Percentiles rank a stretch among this genome's conserved stretches.
These are phyloP conservation scores for Drosophila paucipuncta DNA, from an alignment of 2,888 invertebrate species.

Conservation along the genomic window DNA sequence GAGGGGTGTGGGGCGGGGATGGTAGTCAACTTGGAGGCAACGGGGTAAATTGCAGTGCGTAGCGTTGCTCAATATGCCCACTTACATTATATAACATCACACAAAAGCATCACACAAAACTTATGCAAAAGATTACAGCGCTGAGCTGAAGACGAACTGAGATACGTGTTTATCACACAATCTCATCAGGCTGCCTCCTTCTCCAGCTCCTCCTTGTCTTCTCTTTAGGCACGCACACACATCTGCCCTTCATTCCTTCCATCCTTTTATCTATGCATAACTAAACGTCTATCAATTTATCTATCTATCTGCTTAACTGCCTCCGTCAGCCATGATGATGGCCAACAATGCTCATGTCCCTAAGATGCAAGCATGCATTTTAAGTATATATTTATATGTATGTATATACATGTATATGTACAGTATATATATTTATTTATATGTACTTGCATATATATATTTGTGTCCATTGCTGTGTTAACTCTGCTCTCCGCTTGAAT, in stretches of 20 bases:
- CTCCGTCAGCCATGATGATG: conserved; percentile 42
- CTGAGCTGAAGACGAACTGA: conserved; percentile 14
- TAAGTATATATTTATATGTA: neutral
- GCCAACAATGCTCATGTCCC: conserved; percentile 38
- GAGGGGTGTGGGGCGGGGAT: neutral
- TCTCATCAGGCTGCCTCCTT: conserved; percentile 26
- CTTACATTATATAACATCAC: neutral
- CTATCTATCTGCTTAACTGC: conserved; percentile 54
- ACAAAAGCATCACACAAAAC: conserved; percentile 1
- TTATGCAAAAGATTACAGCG: conserved; percentile 17
- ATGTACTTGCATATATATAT: neutral
- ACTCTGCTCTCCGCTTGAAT: conserved; percentile 10
- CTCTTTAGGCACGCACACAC: neutral
- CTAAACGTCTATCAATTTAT: conserved; percentile 69
- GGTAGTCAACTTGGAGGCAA: neutral
- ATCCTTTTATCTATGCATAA: conserved; percentile 32
- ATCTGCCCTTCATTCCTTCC: conserved; percentile 1
- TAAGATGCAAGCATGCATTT: conserved; percentile 43
- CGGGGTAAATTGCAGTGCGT: neutral
- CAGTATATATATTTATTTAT: neutral
- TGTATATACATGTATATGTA: neutral
- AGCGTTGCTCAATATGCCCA: conserved; percentile 7
- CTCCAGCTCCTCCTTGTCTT: neutral
- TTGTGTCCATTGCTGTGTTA: conserved; percentile 27
- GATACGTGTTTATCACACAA: conserved; percentile 48